phyloP scores from a whole-genome alignment of 2,113 vertebrate genomes.

The Cinclus cinclus region DNA sequence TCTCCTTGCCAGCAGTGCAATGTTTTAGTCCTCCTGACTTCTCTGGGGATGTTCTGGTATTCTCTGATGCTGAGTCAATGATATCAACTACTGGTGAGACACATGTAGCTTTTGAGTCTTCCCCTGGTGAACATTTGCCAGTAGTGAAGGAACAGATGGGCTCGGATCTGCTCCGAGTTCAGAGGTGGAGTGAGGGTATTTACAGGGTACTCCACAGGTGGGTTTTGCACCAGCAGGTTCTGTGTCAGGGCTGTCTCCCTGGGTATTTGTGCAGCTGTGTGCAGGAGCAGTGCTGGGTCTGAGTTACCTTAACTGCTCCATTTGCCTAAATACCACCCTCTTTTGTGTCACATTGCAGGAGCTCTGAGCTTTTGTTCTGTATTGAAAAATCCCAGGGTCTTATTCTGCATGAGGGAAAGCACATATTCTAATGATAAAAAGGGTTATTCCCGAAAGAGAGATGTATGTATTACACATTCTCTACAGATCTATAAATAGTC shows the following conservation, averaged over 20 bases:
- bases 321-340: neutral
- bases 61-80: neutral
- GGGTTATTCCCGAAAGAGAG: neutral
- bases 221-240: neutral
- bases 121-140: neutral
- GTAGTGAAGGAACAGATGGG: constrained; percentile 29
- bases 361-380: neutral
- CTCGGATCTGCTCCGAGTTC: neutral
- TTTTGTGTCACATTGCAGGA: neutral
- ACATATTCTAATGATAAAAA: constrained; percentile 2
- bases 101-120: neutral
- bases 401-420: neutral
- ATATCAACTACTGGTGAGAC: neutral
- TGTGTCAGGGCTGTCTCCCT: neutral
- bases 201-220: neutral
- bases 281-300: neutral
- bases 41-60: neutral
- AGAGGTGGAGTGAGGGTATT: neutral
- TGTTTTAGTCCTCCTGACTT: neutral
- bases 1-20: neutral
- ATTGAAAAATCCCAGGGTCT: neutral
- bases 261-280: neutral
- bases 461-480: neutral
- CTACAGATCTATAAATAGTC: neutral
- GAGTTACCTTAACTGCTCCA: neutral